phyloP scores from a whole-genome alignment of 2,113 vertebrate species.

The Ceyx melanurus region DNA sequence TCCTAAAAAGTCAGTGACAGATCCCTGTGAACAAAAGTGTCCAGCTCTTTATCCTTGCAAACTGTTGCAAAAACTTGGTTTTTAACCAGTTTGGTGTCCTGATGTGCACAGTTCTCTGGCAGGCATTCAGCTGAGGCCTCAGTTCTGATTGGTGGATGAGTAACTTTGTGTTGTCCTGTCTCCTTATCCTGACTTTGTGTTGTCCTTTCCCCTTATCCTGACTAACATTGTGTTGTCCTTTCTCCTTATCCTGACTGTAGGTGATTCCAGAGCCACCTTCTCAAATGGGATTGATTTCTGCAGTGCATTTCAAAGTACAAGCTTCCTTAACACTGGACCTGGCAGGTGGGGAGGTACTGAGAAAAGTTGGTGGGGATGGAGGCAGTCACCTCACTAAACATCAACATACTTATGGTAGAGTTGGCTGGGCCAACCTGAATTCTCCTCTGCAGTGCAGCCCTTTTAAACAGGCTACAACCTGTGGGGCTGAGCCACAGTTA shows the following conservation, averaged over 20 bases:
- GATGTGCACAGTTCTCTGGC: background rate
- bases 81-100: background rate
- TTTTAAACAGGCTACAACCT: background rate
- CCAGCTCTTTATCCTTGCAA: background rate
- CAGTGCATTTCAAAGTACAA: background rate
- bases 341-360: background rate
- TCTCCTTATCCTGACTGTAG: background rate
- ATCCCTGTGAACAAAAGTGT: background rate
- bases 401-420: background rate
- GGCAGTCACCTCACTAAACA: background rate
- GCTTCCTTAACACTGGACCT: background rate
- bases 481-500: background rate
- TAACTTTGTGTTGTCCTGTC: background rate
- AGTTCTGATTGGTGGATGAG: background rate
- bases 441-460: background rate
- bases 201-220: background rate
- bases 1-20: background rate
- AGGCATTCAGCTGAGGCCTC: background rate
- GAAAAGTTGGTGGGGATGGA: background rate
- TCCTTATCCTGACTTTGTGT: too few relatives aligned
- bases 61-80: background rate
- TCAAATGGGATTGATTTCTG: background rate
- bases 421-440: background rate
- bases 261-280: background rate
- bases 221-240: background rate